Evolutionary conservation across 2,888 invertebrate species (phyloP).

Genomic region (Slavum lentiscoides): DNA sequence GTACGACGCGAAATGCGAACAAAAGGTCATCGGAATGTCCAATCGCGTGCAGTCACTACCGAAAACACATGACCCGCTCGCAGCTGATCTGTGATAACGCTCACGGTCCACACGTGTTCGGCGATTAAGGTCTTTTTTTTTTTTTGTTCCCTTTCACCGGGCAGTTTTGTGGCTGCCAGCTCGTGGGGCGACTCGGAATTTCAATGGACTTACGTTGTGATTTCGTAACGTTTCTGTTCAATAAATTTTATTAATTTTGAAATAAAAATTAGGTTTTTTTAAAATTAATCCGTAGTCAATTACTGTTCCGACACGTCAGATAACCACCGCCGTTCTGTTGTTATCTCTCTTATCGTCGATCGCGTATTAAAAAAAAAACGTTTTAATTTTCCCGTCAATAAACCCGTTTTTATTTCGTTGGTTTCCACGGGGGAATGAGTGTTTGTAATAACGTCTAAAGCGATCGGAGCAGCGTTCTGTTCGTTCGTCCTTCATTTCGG

Average conservation of each 20-base stretch:
- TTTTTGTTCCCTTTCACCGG: background rate
- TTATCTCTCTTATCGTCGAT: too few relatives aligned
- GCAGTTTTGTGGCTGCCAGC: too few relatives aligned
- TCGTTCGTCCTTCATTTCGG: background rate
- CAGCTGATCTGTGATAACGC: constrained; percentile 13
- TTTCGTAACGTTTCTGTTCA: too few relatives aligned
- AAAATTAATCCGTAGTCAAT: too few relatives aligned
- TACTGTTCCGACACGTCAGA: background rate
- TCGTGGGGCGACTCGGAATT: too few relatives aligned
- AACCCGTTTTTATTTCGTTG: background rate
- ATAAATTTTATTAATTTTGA: background rate
- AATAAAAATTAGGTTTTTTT: background rate
- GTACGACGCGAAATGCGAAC: background rate
- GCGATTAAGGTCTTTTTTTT: background rate
- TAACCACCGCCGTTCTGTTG: too few relatives aligned
- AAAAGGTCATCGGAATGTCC: constrained; percentile 37
- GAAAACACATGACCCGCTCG: background rate
- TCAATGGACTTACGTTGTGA: too few relatives aligned
- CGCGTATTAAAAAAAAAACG: too few relatives aligned
- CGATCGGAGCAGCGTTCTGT: background rate
- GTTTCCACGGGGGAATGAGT: background rate
- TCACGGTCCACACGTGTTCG: background rate
- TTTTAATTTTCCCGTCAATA: too few relatives aligned
- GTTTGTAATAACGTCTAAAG: background rate
- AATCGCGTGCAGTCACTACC: background rate